Conservation (phyloP, 2,797 vertebrate genomes). For the Macropodus opercularis region DNA sequence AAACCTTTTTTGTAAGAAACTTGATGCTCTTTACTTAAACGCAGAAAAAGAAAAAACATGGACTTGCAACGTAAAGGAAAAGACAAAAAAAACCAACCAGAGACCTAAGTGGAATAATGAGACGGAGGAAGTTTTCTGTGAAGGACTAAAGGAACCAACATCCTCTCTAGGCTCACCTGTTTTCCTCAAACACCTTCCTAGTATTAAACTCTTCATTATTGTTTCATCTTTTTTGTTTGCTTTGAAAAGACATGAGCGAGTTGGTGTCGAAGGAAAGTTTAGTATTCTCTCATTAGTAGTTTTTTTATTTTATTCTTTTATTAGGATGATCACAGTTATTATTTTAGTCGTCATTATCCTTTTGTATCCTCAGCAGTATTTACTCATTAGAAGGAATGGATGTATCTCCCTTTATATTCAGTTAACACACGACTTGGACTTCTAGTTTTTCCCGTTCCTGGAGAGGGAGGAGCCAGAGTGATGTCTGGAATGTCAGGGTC, state of each 20-base stretch:
- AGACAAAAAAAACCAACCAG: constrained; percentile 29
- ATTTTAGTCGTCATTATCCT: constrained; percentile 76
- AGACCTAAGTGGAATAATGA: constrained; percentile 36
- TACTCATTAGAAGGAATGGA: constrained; percentile 77
- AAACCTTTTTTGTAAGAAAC: constrained; percentile 53
- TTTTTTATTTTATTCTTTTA: constrained; percentile 69
- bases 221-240: constrained; percentile 43
- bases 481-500: constrained; percentile 79
- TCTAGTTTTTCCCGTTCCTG: constrained; percentile 61
- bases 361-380: constrained; percentile 80
- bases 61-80: constrained; percentile 63
- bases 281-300: constrained; percentile 68
- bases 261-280: constrained; percentile 46
- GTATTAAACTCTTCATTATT: constrained; percentile 67
- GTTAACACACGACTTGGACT: constrained; percentile 53
- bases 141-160: constrained; percentile 68
- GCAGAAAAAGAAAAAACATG: constrained; percentile 47
- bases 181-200: constrained; percentile 61
- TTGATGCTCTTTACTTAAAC: constrained; percentile 65
- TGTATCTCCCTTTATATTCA: constrained; percentile 72
- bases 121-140: constrained; percentile 53
- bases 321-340: constrained; percentile 70
- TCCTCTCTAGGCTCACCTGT: constrained; percentile 72
- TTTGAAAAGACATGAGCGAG: constrained; percentile 56
- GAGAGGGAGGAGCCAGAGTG: constrained; percentile 72